Evolutionary conservation across 2,888 invertebrate species (phyloP), one percentile per base, ranked within the genome.

Genomic region (Sarcophaga carnaria): DNA sequence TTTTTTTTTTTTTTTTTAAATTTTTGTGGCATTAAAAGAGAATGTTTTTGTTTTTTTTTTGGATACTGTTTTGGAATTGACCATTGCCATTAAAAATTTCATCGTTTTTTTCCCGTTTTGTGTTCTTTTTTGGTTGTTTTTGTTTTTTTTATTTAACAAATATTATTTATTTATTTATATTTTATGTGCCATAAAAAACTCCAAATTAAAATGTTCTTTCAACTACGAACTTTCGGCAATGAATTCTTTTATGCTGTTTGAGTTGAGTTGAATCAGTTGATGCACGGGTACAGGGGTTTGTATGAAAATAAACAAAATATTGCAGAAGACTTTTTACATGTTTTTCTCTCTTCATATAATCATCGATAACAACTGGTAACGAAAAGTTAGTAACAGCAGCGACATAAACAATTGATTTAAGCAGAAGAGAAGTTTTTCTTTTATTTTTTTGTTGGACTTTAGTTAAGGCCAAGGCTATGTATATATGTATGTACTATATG

Each of bases 201-300:
- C 92, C 91, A 92, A 92, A 92, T 92, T 92, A 92, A 92, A 92
- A 92, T 92, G 92, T 92, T 92, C 91, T 92, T 92, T 92, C 92
- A 92, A 92, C 92, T 92, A 92, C 92, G 92, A 92, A 92, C 92
- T 92, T 92, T 92, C 64, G 80, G 86, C 84, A 86, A 89, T 89
- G 89, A 89, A 89, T 89, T 89, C 37, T 75, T 75, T 63, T 75
- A 81, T 54, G 63, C 4, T 20, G 20, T 25, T 27, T 69, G 20
- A 60, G 71, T 83, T 77, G 82, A 37, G 37, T 37, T 37, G 37
- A 37, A 8, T 37, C 37, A 37, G 37, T 37, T 37, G 37, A 37
- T 8, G 37, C 37, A 37, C 37, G 37, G 37, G 37, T 10, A 37
- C 37, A 37, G 37, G 37, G 2, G 8, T 54, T 54, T 54, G 17